These are phyloP conservation scores for Cebidichthys violaceus DNA, from an alignment of 2,113 vertebrate species.

Conservation along the genomic window DNA sequence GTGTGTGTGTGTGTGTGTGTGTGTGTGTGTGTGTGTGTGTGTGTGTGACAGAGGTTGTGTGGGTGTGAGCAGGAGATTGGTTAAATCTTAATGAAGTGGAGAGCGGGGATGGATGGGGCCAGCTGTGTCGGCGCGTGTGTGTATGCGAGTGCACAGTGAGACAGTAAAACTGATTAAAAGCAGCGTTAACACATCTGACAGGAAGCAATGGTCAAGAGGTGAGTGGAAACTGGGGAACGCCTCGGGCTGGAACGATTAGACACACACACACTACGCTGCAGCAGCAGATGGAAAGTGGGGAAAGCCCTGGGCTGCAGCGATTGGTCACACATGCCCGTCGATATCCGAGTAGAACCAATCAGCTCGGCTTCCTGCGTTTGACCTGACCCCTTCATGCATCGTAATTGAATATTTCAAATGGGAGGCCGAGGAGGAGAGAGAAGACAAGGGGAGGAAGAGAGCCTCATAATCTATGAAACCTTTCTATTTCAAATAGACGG, in stretches of 20 bases:
- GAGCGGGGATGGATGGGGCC: slow-evolving; percentile 74
- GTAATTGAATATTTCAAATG: slow-evolving; percentile 82
- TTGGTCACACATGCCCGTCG: slow-evolving; percentile 83
- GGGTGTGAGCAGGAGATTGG: slow-evolving; percentile 18
- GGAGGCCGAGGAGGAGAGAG: slow-evolving; percentile 28
- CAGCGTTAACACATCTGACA: slow-evolving; percentile 81
- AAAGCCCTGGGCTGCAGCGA: slow-evolving; percentile 76
- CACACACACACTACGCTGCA: slow-evolving; percentile 58
- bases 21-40: slow-evolving; percentile 10
- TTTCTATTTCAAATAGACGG: background rate
- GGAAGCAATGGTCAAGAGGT: slow-evolving; percentile 76
- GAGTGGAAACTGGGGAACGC: slow-evolving; percentile 77
- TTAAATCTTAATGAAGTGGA: slow-evolving; percentile 64
- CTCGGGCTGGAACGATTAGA: slow-evolving; percentile 79
- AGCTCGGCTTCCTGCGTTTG: slow-evolving; percentile 82
- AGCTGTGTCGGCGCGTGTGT: slow-evolving; percentile 67
- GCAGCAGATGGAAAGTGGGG: slow-evolving; percentile 66
- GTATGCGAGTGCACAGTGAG: slow-evolving; percentile 35
- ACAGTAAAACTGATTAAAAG: slow-evolving; percentile 82
- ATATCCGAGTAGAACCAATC: slow-evolving; percentile 83
- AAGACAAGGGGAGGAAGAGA: slow-evolving; percentile 23
- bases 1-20: slow-evolving; percentile 14
- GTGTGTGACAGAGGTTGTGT: no score
- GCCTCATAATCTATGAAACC: background rate
- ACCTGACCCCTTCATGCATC: slow-evolving; percentile 75